Conservation (phyloP, 1,140 invertebrate species). For the Leptonema lineaticorne region DNA sequence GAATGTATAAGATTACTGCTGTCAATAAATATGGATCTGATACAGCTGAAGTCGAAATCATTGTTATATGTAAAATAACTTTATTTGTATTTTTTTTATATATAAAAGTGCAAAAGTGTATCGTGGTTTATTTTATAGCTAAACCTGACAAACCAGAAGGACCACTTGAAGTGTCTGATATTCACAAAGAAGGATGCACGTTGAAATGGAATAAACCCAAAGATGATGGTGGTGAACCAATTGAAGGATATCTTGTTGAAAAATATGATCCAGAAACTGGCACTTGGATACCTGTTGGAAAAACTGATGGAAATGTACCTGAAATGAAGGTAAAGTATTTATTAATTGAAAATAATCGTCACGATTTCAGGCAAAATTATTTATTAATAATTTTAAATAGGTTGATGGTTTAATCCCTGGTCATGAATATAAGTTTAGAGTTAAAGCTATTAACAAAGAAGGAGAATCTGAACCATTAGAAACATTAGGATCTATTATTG, state of each 20-base stretch:
- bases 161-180: conserved; percentile 91
- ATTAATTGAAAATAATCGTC: too few species aligned
- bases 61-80: conserved; percentile 75
- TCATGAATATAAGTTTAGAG: conserved; percentile 97
- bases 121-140: conserved; percentile 56
- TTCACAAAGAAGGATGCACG: conserved; percentile 92
- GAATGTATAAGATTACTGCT: conserved; percentile 83
- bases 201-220: conserved; percentile 97
- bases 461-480: conserved; percentile 96
- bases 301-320: conserved; percentile 70
- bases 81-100: conserved; percentile 16
- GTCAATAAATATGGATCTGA: conserved; percentile 86
- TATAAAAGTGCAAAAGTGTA: conserved; percentile 12
- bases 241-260: conserved; percentile 93
- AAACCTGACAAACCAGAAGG: conserved; percentile 92
- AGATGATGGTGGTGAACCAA: conserved; percentile 95
- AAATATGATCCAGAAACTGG: conserved; percentile 92
- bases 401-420: conserved; percentile 87
- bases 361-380: background rate
- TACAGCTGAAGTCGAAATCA: conserved; percentile 87
- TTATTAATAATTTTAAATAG: conserved; percentile 39
- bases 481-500: conserved; percentile 86
- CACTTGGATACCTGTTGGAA: conserved; percentile 86
- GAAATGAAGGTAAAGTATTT: conserved; percentile 68
- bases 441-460: conserved; percentile 95